These are phyloP conservation scores for Dryococelus australis DNA, from an alignment of 2,888 invertebrate species.

Conservation along the genomic window DNA sequence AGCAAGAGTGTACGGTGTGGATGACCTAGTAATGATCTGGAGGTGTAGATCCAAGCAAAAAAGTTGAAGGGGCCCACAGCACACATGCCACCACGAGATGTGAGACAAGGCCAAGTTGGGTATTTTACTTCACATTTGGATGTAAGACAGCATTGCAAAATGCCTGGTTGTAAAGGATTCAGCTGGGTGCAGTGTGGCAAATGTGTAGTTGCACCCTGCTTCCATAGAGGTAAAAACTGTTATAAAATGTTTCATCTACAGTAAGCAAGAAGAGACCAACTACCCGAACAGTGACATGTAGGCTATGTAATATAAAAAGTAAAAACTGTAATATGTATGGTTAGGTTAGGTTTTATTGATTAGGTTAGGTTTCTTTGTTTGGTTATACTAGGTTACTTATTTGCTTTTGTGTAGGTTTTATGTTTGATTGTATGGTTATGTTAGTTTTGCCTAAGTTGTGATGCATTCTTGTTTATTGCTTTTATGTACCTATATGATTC, in stretches of 20 bases:
- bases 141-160: slow-evolving; percentile 30
- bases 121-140: slow-evolving; percentile 13
- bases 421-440: too few species aligned
- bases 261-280: background rate
- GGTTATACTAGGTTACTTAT: too few species aligned
- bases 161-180: slow-evolving; percentile 27
- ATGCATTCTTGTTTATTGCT: too few species aligned
- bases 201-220: background rate
- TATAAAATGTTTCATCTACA: background rate
- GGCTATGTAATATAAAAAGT: background rate
- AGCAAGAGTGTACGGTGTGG: background rate
- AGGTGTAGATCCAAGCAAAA: slow-evolving; percentile 30
- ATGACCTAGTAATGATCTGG: slow-evolving; percentile 18
- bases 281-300: background rate
- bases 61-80: slow-evolving; percentile 20
- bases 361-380: too few species aligned
- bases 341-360: too few species aligned
- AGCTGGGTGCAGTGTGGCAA: background rate
- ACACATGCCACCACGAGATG: slow-evolving; percentile 30
- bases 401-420: too few species aligned
- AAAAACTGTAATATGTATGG: too few species aligned
- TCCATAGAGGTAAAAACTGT: background rate
- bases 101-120: slow-evolving; percentile 25
- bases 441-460: too few species aligned
- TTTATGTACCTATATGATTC: too few species aligned